These are phyloP conservation scores for Macrotis lagotis DNA, from an alignment of 2,113 vertebrate species.

Conservation along the genomic window DNA sequence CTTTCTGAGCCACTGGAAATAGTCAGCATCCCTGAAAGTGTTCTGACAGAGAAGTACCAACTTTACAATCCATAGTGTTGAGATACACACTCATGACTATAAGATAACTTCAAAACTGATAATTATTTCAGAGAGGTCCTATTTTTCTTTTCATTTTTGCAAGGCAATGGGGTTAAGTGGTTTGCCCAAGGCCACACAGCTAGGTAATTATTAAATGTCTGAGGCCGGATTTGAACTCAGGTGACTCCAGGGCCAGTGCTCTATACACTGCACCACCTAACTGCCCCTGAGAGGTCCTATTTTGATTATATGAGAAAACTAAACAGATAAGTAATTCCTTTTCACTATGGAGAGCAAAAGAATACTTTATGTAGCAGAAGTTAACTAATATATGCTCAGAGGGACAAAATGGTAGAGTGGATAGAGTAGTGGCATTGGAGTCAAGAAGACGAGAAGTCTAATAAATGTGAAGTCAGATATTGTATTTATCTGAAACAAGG, in stretches of 20 bases:
- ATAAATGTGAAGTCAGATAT: neutral
- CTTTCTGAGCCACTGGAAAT: constrained; percentile 14
- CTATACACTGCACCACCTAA: no score
- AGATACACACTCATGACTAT: neutral
- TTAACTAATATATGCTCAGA: neutral
- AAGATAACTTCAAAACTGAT: neutral
- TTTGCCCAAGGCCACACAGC: no score
- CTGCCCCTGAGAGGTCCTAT: neutral
- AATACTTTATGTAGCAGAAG: neutral
- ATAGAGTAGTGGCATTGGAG: neutral
- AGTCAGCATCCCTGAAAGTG: neutral
- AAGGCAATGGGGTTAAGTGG: no score
- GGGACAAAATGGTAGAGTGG: neutral
- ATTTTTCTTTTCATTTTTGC: no score
- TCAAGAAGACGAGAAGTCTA: neutral
- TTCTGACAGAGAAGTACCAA: neutral
- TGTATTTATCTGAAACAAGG: neutral
- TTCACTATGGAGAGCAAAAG: neutral
- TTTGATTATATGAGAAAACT: neutral
- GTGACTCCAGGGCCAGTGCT: no score
- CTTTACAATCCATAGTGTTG: neutral
- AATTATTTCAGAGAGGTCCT: neutral
- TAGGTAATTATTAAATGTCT: no score
- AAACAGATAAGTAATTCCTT: neutral
- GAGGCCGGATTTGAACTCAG: no score